Base-by-base conservation (phyloP, 2,113 vertebrate species). In the Aldabrachelys gigantea region DNA sequence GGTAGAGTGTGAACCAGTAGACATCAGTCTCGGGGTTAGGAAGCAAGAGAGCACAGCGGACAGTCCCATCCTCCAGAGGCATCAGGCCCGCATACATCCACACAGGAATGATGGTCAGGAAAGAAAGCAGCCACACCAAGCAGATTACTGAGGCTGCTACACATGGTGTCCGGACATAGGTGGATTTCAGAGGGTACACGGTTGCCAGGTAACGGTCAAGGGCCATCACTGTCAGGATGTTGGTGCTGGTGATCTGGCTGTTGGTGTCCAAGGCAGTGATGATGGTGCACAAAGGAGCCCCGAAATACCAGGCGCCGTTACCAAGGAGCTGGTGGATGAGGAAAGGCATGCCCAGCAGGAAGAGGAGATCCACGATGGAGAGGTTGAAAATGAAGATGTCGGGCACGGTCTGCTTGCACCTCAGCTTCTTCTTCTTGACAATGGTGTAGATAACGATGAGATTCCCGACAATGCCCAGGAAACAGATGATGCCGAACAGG, bases 1-100 rank as follows among this genome's bases (percentile, higher is more conserved):
- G 99, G 75, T 99, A 99, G 82, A 99, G 98, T 0, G 99, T 99
- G 95, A 99, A 99, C 99, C 99, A 99, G 93, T 98, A 99, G 65
- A 98, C 98, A 93, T 98, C 97, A 0, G 97, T 98, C 93, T 98
- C 96, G 0, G 98, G 98, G 89, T 99, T 97, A 57, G 99, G 99
- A 65, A 99, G 98, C 69, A 99, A 96, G 87, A 99, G 98, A 14
- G 98, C 98, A 5, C 99, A 99, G 85, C 98, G 98, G 47, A 98
- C 98, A 0, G 98, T 97, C 4, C 98, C 98, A 0, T 98, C 98
- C 5, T 98, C 97, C n/a, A 99, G 97, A 27, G 98, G 98, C 99
- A 99, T 99, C 79, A 99, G 98, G 59, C 98, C 98, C 0, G 98
- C 97, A 2, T 99, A 99, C 98, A 99, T 98, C 98, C 98, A 99